Evolutionary conservation across 2,888 invertebrate genomes (phyloP), one percentile per base, ranked within the genome.

Genomic region (Teinopalpus imperialis): DNA sequence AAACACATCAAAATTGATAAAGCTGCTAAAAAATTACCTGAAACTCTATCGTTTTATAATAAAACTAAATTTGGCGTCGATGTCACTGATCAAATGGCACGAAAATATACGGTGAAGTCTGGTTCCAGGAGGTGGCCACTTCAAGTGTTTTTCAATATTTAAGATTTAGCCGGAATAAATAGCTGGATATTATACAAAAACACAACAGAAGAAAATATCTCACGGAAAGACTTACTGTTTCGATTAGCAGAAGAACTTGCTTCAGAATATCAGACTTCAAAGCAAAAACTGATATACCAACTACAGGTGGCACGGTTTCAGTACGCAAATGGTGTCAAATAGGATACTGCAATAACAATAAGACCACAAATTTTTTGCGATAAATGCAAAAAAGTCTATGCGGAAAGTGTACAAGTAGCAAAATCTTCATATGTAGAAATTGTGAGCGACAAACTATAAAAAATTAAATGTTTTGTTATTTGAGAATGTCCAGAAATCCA

Each of bases 81-180:
- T n/a, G n/a, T n/a, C n/a, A n/a, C n/a, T n/a, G n/a, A n/a, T n/a
- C 30, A 30, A 30, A 30, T 30, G 30, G 30, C 30, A 7, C 7
- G 30, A 14, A 30, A 30, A 6, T 30, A 30, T 7, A 14, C 14
- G 2, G 30, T 30, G 3, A 18, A 16, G 18, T 2, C 18, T 8
- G 31, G 16, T n/a, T 16, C 1, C n/a, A 2, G 16, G 7, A 31
- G 31, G n/a, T n/a, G n/a, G n/a, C n/a, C n/a, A 31, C n/a, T n/a
- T n/a, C n/a, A n/a, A n/a, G n/a, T n/a, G n/a, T n/a, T n/a, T n/a
- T n/a, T n/a, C n/a, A n/a, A 31, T 31, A 31, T 31, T 31, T n/a
- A 16, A 31, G 31, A 31, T 31, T 8, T 16, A 16, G 16, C 31
- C 18, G 18, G 3, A 16, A 31, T 31, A 16, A 16, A 31, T 31